These are phyloP conservation scores for Conchocele bisecta DNA, from an alignment of 2,888 invertebrate genomes.

Conservation along the genomic window DNA sequence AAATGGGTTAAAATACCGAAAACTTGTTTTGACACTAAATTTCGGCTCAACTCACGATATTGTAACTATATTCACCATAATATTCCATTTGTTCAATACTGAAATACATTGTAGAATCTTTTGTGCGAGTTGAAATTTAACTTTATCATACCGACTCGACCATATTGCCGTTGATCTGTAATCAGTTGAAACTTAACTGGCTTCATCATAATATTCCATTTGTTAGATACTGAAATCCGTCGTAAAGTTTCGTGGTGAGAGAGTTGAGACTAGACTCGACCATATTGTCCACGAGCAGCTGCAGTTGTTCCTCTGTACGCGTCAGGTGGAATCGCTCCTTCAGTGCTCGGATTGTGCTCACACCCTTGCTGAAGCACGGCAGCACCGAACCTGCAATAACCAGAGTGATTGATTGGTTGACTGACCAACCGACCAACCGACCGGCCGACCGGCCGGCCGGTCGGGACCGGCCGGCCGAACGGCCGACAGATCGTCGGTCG, in stretches of 20 bases:
- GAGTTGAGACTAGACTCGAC: slow-evolving; percentile 98
- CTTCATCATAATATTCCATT: slow-evolving; percentile 90
- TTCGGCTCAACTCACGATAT: too few species aligned
- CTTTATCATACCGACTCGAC: too few species aligned
- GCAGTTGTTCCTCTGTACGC: slow-evolving; percentile 97
- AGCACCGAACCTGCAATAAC: slow-evolving; percentile 95
- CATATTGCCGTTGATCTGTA: too few species aligned
- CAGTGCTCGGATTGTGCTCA: slow-evolving; percentile 94
- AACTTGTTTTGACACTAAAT: too few species aligned
- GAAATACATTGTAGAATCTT: not conserved
- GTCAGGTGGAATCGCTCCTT: slow-evolving; percentile 97
- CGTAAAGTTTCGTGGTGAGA: slow-evolving; percentile 98
- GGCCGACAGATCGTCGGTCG: too few species aligned
- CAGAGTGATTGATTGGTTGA: too few species aligned
- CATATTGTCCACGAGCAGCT: slow-evolving; percentile 94
- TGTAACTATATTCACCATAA: too few species aligned
- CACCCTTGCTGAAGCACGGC: slow-evolving; percentile 96
- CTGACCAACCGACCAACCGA: too few species aligned
- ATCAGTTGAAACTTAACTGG: too few species aligned
- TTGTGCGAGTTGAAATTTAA: not conserved
- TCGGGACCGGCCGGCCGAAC: too few species aligned
- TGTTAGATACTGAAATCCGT: slow-evolving; percentile 99
- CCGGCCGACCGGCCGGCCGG: too few species aligned
- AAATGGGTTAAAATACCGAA: too few species aligned
- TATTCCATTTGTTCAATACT: not conserved